phyloP scores from a whole-genome alignment of 2,113 vertebrate species.

The Oceanodroma tethys region DNA sequence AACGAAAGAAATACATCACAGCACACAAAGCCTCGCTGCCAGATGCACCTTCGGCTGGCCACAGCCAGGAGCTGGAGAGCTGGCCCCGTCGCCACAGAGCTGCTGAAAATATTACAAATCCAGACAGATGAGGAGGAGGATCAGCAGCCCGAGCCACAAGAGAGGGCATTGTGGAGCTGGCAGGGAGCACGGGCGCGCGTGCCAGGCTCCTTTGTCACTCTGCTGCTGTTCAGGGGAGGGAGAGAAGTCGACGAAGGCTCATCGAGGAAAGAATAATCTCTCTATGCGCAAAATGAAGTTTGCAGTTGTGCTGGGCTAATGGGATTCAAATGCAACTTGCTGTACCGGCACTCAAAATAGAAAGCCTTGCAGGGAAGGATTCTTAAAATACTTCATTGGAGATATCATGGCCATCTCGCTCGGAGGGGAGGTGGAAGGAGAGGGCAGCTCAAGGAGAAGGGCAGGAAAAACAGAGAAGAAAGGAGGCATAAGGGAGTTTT shows the following conservation, averaged over 20 bases:
- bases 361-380: not conserved
- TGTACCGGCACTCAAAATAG: not conserved
- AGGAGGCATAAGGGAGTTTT: not conserved
- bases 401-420: not conserved
- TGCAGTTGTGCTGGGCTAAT: not conserved
- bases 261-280: conserved; percentile 36
- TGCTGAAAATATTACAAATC: conserved; percentile 28
- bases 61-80: conserved; percentile 38
- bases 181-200: not conserved
- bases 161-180: conserved; percentile 63
- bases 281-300: not conserved
- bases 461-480: not conserved
- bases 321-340: conserved; percentile 35
- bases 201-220: conserved; percentile 69
- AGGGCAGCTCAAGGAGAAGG: not conserved
- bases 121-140: conserved; percentile 53
- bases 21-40: conserved; percentile 52
- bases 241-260: not conserved
- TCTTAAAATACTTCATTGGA: not conserved
- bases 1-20: conserved; percentile 37
- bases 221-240: conserved; percentile 46
- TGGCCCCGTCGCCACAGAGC: not conserved
- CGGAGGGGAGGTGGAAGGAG: not conserved
- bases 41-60: conserved; percentile 63
- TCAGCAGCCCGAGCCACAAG: conserved; percentile 45